Base-by-base conservation (phyloP, 2,888 invertebrate genomes). In the Sicus ferrugineus region DNA sequence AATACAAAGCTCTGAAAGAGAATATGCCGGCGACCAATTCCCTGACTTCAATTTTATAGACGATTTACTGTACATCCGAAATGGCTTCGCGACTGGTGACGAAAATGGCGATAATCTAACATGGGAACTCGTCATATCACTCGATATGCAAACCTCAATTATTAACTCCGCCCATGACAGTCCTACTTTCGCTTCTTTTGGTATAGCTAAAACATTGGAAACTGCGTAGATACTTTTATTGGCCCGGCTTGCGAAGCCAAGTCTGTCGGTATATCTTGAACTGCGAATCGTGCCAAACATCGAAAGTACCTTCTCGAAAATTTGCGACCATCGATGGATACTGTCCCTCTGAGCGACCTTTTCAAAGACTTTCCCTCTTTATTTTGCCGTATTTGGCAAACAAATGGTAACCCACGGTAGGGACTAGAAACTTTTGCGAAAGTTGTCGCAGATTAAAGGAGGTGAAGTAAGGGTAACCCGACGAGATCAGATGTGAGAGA, bases 131-230 rank as follows among this genome's bases (percentile, higher is more conserved):
- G 54, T 34, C 38, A 21, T 67, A 7, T 58, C 67, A 9, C 14
- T 38, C 14, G 56, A 31, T 23, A 30, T 67, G 9, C 11, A 9
- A 7, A 16, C 11, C 1, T 11, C 42, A 2, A n/a, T 42, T 23
- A 21, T 62, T 23, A 23, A 16, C 23, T 26, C 21, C 11, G 30
- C 58, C 19, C 69, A 69, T 46, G 46, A 64, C 31, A 58, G 58
- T 21, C 69, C 65, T 5, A 2, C 30, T 5, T 56, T 58, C 14
- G 42, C 65, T 19, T 65, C 59, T 30, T 21, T 30, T 38, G 69
- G 69, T 54, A 59, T 46, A 1, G 65, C 26, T 3, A 69, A 69
- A 31, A 42, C 64, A 1, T 3, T 65, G 2, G 69, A 69, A 68
- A 28, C 30, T 68, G 4, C n/a, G 52, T 6, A 28, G 68, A 16